Evolutionary conservation across 2,797 vertebrate species (phyloP).

Genomic region (Iguana delicatissima): DNA sequence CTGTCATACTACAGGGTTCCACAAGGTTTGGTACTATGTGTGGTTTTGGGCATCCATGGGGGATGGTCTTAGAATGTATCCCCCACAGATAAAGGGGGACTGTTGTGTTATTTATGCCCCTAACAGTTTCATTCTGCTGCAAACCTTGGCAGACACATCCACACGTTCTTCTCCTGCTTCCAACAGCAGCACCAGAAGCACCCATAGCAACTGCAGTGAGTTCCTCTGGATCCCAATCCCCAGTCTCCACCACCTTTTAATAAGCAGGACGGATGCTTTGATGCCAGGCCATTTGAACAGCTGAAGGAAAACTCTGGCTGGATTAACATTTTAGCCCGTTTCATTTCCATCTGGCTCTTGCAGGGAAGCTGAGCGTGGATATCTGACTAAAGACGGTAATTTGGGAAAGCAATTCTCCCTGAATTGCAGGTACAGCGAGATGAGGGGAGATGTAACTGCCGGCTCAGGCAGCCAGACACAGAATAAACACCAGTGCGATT

Average conservation of each 20-base stretch:
- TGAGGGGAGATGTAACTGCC: constrained; percentile 62
- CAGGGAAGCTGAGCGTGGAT: constrained; percentile 55
- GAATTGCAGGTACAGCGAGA: constrained; percentile 72
- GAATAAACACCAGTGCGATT: constrained; percentile 60
- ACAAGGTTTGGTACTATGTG: too few relatives aligned
- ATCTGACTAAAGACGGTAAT: constrained; percentile 74
- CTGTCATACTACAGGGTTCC: too few relatives aligned
- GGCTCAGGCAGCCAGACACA: constrained; percentile 66
- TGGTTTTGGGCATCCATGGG: too few relatives aligned
- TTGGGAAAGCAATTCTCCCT: constrained; percentile 71
- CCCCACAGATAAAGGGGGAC: too few relatives aligned
- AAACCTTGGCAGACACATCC: not conserved
- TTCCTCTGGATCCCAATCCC: constrained; percentile 17
- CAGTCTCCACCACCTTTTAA: constrained; percentile 63
- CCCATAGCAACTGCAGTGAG: constrained; percentile 4
- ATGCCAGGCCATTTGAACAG: constrained; percentile 51
- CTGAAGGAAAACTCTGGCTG: constrained; percentile 29
- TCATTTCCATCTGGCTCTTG: constrained; percentile 61
- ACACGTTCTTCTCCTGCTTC: accelerated
- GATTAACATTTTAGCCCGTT: constrained; percentile 68
- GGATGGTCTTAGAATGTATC: too few relatives aligned
- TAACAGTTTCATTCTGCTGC: not conserved
- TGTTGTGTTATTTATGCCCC: too few relatives aligned
- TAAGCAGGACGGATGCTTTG: constrained; percentile 19
- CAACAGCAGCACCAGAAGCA: not conserved